phyloP scores from a whole-genome alignment of 2,888 invertebrate species.

The Acanthococcus lagerstroemiae region DNA sequence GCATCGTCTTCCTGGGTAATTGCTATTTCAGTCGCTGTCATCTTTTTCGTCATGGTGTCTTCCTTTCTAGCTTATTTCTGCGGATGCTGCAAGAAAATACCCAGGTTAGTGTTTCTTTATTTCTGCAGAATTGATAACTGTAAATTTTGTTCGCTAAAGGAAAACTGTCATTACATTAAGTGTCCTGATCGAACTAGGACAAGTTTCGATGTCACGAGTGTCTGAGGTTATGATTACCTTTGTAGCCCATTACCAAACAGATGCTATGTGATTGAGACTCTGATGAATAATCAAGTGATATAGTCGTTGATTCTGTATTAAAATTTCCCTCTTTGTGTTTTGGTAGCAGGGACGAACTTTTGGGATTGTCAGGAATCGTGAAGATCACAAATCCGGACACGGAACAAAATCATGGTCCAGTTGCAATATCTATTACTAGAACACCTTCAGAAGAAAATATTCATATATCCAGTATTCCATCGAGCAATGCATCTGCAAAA shows the following conservation, averaged over 20 bases:
- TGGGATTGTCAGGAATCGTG: constrained; percentile 61
- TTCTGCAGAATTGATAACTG: too few species aligned
- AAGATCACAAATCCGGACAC: constrained; percentile 57
- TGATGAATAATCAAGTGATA: not conserved
- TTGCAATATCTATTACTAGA: constrained; percentile 18
- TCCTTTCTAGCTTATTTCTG: constrained; percentile 57
- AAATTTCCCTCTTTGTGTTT: too few species aligned
- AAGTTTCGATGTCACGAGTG: too few species aligned
- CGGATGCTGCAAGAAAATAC: constrained; percentile 61
- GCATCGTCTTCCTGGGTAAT: not conserved
- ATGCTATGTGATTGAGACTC: too few species aligned
- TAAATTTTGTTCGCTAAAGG: too few species aligned
- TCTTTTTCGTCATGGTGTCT: constrained; percentile 12
- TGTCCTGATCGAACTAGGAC: too few species aligned
- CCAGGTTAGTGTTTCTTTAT: constrained; percentile 53
- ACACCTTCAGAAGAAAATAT: constrained; percentile 21
- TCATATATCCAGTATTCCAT: constrained; percentile 6
- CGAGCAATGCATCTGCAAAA: constrained; percentile 17
- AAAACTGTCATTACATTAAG: too few species aligned
- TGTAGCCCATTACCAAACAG: too few species aligned
- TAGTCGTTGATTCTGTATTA: too few species aligned
- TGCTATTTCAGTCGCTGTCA: not conserved
- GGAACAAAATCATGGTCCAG: constrained; percentile 14
- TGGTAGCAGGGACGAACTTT: constrained; percentile 52
- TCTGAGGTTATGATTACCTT: too few species aligned